Evolutionary conservation across 2,797 vertebrate genomes (phyloP).

Genomic region (Sebastes miniatus): DNA sequence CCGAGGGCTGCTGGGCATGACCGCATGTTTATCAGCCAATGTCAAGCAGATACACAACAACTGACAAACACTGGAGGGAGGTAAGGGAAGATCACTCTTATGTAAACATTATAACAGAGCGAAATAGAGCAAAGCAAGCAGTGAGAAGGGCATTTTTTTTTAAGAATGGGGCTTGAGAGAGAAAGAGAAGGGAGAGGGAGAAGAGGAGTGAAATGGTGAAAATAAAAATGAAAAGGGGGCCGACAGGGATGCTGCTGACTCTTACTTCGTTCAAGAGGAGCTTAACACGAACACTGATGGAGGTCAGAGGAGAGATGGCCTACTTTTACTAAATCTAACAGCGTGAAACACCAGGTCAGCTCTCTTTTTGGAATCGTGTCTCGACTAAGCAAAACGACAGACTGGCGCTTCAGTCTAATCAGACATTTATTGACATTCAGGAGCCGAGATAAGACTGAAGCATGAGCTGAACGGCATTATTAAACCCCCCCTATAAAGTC

Average conservation of each 20-base stretch:
- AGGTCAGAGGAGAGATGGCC: slow-evolving; percentile 63
- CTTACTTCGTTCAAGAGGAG: slow-evolving; percentile 36
- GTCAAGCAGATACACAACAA: slow-evolving; percentile 41
- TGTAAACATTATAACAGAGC: not conserved
- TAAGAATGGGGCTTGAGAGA: not conserved
- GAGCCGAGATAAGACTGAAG: not conserved
- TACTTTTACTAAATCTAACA: slow-evolving; percentile 56
- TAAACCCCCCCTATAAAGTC: not conserved
- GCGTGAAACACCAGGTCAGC: slow-evolving; percentile 40
- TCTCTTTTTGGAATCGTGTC: slow-evolving; percentile 20
- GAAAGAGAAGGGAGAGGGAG: not conserved
- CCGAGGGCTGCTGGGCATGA: slow-evolving; percentile 23
- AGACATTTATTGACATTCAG: slow-evolving; percentile 14
- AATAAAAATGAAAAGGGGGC: slow-evolving; percentile 9
- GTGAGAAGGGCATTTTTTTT: not conserved
- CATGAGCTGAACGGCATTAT: not conserved
- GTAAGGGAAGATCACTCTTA: not conserved
- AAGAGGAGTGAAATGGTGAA: slow-evolving; percentile 2
- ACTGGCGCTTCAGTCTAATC: not conserved
- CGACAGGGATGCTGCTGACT: slow-evolving; percentile 30
- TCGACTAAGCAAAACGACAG: slow-evolving; percentile 16
- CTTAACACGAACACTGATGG: slow-evolving; percentile 45
- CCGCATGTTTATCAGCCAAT: slow-evolving; percentile 41
- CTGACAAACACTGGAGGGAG: slow-evolving; percentile 24
- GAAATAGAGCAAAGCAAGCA: not conserved